Base-by-base conservation (phyloP, 2,113 vertebrate genomes). In the Dasyprocta punctata region DNA sequence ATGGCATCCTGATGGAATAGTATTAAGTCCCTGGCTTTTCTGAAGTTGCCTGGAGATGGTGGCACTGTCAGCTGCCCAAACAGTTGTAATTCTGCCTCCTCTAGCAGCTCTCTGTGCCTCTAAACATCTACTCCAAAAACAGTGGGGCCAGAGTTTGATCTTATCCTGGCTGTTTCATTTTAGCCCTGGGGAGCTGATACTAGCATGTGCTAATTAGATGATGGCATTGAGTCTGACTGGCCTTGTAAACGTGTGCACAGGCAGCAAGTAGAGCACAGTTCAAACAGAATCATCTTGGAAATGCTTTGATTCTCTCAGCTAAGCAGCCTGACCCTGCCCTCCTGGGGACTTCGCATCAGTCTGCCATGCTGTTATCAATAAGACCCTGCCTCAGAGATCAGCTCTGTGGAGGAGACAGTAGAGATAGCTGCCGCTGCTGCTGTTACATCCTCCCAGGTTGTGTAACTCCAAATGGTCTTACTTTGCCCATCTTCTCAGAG, bases 251-350 rank as follows among this genome's bases (percentile, higher is more conserved):
- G 90, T 97, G 88, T 85, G 36, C 88, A 75, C 44, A 96, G 94
- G 82, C 63, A 58, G 92, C 7, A n/a, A 96, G 88, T 7, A 28
- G 94, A 95, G 61, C 94, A 75, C 82, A 89, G 94, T 97, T 97
- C 95, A 96, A 91, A 97, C 82, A 88, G 97, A 96, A 96, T 97
- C 89, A 75, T 95, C 65, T 75, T 69, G 86, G 89, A 95, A 96
- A 90, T 36, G 94, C 97, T 98, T 96, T 97, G 97, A 97, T 96
- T 97, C 94, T 95, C 65, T 38, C n/a, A 38, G 92, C 85, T 97
- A 96, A 96, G 82, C 88, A 78, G 33, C 44, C 77, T 92, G 95
- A 90, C 88, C 52, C 92, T 92, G 81, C 33, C 52, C 82, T 82
- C 91, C 78, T 83, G 86, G 94, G 63, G 95, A 87, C 69, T 82